A percentile compares a stretch with the other conserved stretches of the same genome.
These are phyloP conservation scores for Zaprionus kolodkinae DNA, from an alignment of 1,140 invertebrate genomes.

Conservation along the genomic window DNA sequence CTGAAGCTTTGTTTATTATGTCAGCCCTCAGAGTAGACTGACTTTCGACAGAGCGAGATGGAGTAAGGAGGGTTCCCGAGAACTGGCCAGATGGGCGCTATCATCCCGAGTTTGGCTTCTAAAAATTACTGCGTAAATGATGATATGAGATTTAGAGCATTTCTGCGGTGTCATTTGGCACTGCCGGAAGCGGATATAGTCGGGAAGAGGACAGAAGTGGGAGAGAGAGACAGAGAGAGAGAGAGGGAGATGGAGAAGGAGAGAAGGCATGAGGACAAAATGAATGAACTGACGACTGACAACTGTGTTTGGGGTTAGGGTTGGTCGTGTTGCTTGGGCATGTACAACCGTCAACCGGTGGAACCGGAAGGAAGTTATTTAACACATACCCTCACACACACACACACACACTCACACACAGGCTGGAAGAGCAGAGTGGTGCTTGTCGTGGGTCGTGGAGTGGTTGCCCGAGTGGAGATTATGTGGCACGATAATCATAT, in stretches of 20 bases:
- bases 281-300: constrained; percentile 11
- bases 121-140: constrained; percentile 81
- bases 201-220: neutral
- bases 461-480: constrained; percentile 49
- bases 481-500: constrained; percentile 79
- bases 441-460: constrained; percentile 11
- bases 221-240: neutral
- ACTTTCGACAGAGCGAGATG: constrained; percentile 14
- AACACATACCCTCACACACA: constrained; percentile 64
- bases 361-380: constrained; percentile 77
- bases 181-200: constrained; percentile 67
- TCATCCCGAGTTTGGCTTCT: constrained; percentile 62
- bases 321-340: constrained; percentile 12
- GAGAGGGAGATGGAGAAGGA: neutral
- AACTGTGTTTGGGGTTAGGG: constrained; percentile 1
- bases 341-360: constrained; percentile 52
- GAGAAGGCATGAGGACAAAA: neutral
- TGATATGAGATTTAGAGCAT: constrained; percentile 81
- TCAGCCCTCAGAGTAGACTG: constrained; percentile 11
- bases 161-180: constrained; percentile 76
- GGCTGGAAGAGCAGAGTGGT: neutral
- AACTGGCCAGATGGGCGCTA: constrained; percentile 25
- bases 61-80: neutral
- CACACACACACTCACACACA: neutral
- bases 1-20: constrained; percentile 76